These are phyloP conservation scores for Trissolcus japonicus DNA, from an alignment of 2,888 invertebrate species.

Conservation along the genomic window DNA sequence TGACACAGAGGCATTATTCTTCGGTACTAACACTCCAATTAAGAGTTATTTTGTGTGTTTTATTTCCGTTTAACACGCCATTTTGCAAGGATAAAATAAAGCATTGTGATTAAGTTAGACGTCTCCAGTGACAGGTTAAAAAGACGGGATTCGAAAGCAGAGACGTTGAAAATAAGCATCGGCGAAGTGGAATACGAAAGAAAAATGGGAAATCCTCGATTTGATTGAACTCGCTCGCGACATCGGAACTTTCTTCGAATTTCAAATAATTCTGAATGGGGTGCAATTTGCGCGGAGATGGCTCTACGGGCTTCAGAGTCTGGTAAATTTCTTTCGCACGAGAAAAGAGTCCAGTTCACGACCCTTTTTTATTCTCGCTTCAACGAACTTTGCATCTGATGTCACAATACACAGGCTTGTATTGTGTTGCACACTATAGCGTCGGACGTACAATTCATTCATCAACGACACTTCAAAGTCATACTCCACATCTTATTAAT, in stretches of 20 bases:
- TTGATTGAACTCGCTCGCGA: slow-evolving; percentile 69
- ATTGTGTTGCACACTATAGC: slow-evolving; percentile 29
- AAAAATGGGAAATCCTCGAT: slow-evolving; percentile 65
- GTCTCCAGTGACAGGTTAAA: slow-evolving; percentile 51
- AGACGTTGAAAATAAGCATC: slow-evolving; percentile 36
- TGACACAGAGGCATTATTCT: background rate
- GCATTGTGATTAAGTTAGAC: slow-evolving; percentile 60
- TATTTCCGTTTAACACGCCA: slow-evolving; percentile 11
- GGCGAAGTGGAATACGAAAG: slow-evolving; percentile 53
- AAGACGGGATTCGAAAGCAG: slow-evolving; percentile 38
- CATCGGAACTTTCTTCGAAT: slow-evolving; percentile 69
- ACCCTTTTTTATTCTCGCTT: slow-evolving; percentile 30
- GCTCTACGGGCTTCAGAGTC: slow-evolving; percentile 56
- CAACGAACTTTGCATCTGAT: slow-evolving; percentile 43
- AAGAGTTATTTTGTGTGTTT: slow-evolving; percentile 15
- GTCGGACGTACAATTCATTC: slow-evolving; percentile 18
- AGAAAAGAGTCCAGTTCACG: slow-evolving; percentile 36
- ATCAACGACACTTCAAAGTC: slow-evolving; percentile 28
- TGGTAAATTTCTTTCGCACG: slow-evolving; percentile 47
- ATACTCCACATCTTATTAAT: slow-evolving; percentile 17
- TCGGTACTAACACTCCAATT: slow-evolving; percentile 5
- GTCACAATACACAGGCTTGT: slow-evolving; percentile 39
- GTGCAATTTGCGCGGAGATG: slow-evolving; percentile 69
- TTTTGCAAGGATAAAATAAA: slow-evolving; percentile 57
- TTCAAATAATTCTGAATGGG: slow-evolving; percentile 71